A percentile compares a stretch with the other conserved stretches of the same genome.
Evolutionary conservation across 2,797 vertebrate genomes (phyloP).

Genomic region (Sarcoramphus papa): DNA sequence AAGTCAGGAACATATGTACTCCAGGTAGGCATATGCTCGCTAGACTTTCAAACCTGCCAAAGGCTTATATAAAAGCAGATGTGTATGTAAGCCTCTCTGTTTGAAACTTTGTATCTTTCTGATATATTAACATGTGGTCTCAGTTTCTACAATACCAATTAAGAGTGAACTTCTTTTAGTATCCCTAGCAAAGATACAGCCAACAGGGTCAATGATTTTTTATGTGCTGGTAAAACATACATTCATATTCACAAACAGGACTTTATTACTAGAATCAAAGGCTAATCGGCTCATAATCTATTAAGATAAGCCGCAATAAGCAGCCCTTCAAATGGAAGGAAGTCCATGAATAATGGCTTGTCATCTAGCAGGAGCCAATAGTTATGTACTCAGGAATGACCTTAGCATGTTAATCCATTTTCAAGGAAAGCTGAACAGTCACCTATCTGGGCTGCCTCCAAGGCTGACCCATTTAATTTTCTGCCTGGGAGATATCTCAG

Average conservation of each 20-base stretch:
- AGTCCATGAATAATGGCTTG: constrained; percentile 22
- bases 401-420: constrained; percentile 43
- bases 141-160: neutral
- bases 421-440: constrained; percentile 23
- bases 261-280: neutral
- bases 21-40: neutral
- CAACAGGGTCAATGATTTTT: neutral
- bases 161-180: neutral
- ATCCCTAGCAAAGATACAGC: neutral
- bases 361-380: neutral
- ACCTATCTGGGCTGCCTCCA: constrained; percentile 20
- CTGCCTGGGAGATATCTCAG: constrained; percentile 6
- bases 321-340: neutral
- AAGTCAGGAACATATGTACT: neutral
- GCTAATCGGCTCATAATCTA: neutral
- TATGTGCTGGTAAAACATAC: neutral
- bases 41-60: neutral
- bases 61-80: neutral
- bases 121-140: neutral
- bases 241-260: neutral
- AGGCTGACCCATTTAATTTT: constrained; percentile 61
- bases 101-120: neutral
- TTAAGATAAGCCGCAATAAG: neutral
- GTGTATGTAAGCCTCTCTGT: neutral
- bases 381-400: constrained; percentile 20